Evolutionary conservation across 2,888 invertebrate genomes (phyloP), one percentile per base, ranked within the genome.

Genomic region (Mesodorylaimus sp.): DNA sequence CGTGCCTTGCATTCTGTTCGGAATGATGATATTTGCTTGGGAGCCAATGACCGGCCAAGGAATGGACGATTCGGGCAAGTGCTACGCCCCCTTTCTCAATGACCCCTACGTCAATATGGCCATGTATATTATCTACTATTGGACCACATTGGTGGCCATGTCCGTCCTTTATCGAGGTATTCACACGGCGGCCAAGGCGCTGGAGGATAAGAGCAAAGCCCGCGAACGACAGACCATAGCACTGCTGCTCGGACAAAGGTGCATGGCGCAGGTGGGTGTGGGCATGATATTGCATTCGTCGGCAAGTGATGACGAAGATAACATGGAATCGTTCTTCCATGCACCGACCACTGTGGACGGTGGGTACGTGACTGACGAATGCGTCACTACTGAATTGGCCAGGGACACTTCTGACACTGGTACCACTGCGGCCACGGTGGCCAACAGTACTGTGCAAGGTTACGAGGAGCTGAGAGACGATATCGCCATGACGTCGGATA

Each of bases 1-100:
- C 3, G 39, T 66, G 41, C 63, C 65, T 2, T 58, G 60, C 32
- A 48, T 58, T 39, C 57, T 66, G 28, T 65, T 65, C 52, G 61
- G 63, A 38, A 55, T 64, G 28, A 65, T 63, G 61, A 65, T 65
- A 45, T 63, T 62, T 48, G 62, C 61, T 2, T 65, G 65, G 65
- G 56, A 58, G 29, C 52, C 56, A 26, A 58, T 65, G 53, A 60
- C 59, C 7, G 60, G 56, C 1, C 39, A 46, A 16, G 43, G 3
- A 3, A 10, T 23, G 3, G 36, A 23, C 3, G 27, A 45, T 5
- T 23, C 42, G 21, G 3, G 3, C 3, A 26, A 47, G 3, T 51
- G 51, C 37, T 51, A 47, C 36, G 51, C 51, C 24, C 51, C 51
- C 24, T 51, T 51, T 21, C 38, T 51, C 21, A 39, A 50, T 21